Evolutionary conservation across 1,140 invertebrate genomes (phyloP).

Genomic region (Wiebesia pumilae): DNA sequence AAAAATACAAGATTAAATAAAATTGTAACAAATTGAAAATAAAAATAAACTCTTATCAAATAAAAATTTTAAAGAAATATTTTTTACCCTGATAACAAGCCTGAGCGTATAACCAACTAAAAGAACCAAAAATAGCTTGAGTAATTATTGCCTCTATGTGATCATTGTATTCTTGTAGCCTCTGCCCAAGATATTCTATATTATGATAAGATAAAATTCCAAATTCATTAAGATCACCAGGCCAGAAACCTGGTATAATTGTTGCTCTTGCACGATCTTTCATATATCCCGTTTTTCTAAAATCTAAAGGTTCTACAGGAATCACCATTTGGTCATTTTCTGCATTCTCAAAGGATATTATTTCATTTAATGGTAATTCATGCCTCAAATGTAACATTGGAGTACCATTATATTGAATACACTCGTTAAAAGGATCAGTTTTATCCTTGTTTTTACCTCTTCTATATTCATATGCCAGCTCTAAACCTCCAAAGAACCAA

Average conservation of each 20-base stretch:
- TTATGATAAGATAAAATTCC: conserved; percentile 84
- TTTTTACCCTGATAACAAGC: conserved; percentile 88
- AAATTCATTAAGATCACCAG: conserved; percentile 84
- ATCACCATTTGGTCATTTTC: conserved; percentile 76
- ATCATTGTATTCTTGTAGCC: conserved; percentile 70
- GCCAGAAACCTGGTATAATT: conserved; percentile 88
- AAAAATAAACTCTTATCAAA: conserved; percentile 1
- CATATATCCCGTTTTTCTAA: conserved; percentile 76
- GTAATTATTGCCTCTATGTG: conserved; percentile 81
- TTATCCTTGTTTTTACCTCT: conserved; percentile 66
- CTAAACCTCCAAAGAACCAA: conserved; percentile 84
- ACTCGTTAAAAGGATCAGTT: conserved; percentile 74
- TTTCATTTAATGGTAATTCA: conserved; percentile 78
- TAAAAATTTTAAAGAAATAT: conserved; percentile 54
- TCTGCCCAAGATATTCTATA: conserved; percentile 74
- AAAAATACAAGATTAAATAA: background rate
- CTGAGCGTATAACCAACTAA: conserved; percentile 86
- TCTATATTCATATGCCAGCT: conserved; percentile 73
- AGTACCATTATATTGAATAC: conserved; percentile 81
- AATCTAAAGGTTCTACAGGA: conserved; percentile 77
- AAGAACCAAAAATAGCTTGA: conserved; percentile 85
- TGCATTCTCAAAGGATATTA: conserved; percentile 77
- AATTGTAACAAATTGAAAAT: background rate
- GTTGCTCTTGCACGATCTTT: conserved; percentile 78
- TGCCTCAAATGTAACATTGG: conserved; percentile 81